Evolutionary conservation across 2,797 vertebrate species (phyloP), one percentile per base, ranked within the genome.

Genomic region (Borostomias antarcticus): DNA sequence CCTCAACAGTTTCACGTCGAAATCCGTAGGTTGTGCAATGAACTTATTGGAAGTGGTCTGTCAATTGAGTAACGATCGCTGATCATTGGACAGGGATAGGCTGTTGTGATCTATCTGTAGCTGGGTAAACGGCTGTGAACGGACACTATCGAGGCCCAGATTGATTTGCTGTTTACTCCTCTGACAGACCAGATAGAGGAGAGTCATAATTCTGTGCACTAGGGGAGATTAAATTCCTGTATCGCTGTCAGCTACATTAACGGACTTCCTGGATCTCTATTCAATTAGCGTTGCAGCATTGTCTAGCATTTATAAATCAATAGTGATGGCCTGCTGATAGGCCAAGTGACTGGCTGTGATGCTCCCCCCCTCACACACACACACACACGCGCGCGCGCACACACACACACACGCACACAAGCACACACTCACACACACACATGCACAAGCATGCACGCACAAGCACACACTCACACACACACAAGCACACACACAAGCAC

Each of bases 201-300:
- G 90, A 94, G 91, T 93, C 93, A 93, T 96, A 95, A 96, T 94
- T 94, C 93, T 91, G 89, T 91, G 92, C 95, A 89, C 96, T 92
- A n/a, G 91, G 95, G 96, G 96, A 98, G 95, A 97, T 98, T 97
- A 94, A 94, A 95, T 99, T 99, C 97, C 96, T 98, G 97, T 98
- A 98, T 98, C 94, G 87, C 93, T 97, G 95, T 96, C 96, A 95
- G 96, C 96, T 98, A 94, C 97, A 98, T 99, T 99, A 99, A 98
- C 96, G 95, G 93, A 95, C 97, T 99, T 99, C 97, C 97, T 98
- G 97, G 96, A 98, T 96, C 95, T 95, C 95, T 96, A 96, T 98
- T 98, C 97, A 98, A 98, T 99, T 99, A 98, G 95, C 86, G 91
- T 90, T 91, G 94, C 93, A 95, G 93, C 94, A 95, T 96, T 95